Evolutionary conservation across 2,113 vertebrate genomes (phyloP), one percentile per base, ranked within the genome.

Genomic region (Crotalus viridis): DNA sequence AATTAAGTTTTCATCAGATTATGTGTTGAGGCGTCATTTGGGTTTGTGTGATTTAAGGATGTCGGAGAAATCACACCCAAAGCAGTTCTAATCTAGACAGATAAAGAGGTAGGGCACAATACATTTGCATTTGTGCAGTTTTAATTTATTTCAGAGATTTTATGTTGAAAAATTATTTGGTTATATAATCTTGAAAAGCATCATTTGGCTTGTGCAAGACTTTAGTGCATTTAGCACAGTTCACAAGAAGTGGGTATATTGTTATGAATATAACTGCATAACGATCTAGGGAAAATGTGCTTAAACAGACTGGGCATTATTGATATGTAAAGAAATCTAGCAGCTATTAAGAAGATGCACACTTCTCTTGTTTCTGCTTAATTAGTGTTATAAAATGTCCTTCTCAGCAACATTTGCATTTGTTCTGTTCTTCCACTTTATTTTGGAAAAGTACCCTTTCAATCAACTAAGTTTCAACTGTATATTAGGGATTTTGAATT

Each of bases 251-350:
- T 87, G 92, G 93, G 86, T 28, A 57, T 96, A 94, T 0, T 1
- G 57, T 5, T 93, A 87, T 94, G 19, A 64, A 7, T 90, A n/a
- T 59, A 87, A 91, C 85, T 94, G 96, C 94, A 51, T 93, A 92
- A 91, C 21, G 52, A 61, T 21, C 94, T 0, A 51, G 94, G 93
- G 93, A 59, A 21, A 87, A 43, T 88, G n/a, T 22, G 10, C 55
- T 95, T 89, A 91, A 81, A 96, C 95, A 92, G 91, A 91, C 59
- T 0, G 1, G 69, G 59, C 94, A 96, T 91, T 81, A 92, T 91
- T 95, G 92, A 94, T 95, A 96, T 93, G 91, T 13, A 91, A 17
- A 5, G 88, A 88, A 94, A 97, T 96, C 95, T 95, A 95, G 89
- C 93, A 81, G 91, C 91, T 95, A 4, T 2, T 92, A 95, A 90